Percentiles rank a stretch among this genome's conserved stretches.
Conservation (phyloP, 2,797 vertebrate species). For the Lithobates sylvaticus region DNA sequence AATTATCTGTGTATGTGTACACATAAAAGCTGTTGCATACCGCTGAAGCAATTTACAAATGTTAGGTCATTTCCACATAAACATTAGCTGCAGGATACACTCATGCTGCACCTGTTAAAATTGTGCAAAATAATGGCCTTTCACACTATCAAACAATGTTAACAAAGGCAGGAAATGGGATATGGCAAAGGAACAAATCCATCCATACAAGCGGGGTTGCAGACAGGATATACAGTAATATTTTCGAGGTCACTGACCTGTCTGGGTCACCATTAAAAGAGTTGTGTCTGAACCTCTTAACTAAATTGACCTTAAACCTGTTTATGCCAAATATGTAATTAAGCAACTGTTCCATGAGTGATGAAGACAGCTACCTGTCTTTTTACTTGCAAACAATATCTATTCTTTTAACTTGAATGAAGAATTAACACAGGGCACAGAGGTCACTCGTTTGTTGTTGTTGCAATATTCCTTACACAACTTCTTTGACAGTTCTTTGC, state of each 20-base stretch:
- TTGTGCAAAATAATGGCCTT: slow-evolving; percentile 70
- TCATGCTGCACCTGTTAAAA: slow-evolving; percentile 73
- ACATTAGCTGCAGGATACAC: slow-evolving; percentile 55
- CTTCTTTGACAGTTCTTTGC: not conserved
- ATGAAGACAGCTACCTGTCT: slow-evolving; percentile 44
- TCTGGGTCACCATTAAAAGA: slow-evolving; percentile 70
- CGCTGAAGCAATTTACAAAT: not conserved
- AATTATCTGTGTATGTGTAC: not conserved
- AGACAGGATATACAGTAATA: slow-evolving; percentile 67
- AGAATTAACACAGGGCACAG: slow-evolving; percentile 19
- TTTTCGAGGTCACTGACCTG: slow-evolving; percentile 64
- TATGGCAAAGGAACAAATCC: slow-evolving; percentile 55
- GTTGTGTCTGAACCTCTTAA: slow-evolving; percentile 66
- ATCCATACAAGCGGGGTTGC: slow-evolving; percentile 48
- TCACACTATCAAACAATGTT: slow-evolving; percentile 64
- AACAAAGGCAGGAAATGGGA: slow-evolving; percentile 63
- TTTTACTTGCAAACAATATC: slow-evolving; percentile 37
- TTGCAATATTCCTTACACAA: slow-evolving; percentile 16
- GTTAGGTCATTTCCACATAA: slow-evolving; percentile 42
- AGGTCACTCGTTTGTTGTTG: slow-evolving; percentile 31
- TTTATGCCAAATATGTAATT: slow-evolving; percentile 68
- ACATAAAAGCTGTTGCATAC: not conserved
- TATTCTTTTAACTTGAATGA: slow-evolving; percentile 42
- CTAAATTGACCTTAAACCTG: slow-evolving; percentile 64
- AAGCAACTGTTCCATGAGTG: slow-evolving; percentile 65